Evolutionary conservation across 1,140 invertebrate species (phyloP).

Genomic region (Tyrophagus putrescentiae): DNA sequence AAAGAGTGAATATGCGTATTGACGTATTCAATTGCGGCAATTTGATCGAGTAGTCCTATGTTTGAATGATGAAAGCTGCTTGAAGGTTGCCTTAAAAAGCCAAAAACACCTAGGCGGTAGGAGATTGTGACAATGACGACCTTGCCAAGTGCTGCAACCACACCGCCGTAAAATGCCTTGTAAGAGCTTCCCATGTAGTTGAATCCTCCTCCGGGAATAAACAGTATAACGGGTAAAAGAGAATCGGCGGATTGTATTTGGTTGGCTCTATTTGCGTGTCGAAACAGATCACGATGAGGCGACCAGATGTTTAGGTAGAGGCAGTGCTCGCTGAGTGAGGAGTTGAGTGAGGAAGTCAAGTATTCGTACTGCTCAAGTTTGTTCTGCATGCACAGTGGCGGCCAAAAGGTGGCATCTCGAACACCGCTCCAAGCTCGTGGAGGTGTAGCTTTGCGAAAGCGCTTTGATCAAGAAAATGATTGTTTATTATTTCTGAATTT

Average conservation of each 20-base stretch:
- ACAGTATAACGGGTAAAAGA: slow-evolving; percentile 31
- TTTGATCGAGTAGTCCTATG: slow-evolving; percentile 79
- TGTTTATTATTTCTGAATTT: too few species aligned
- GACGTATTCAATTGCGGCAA: slow-evolving; percentile 84
- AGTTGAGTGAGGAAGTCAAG: slow-evolving; percentile 42
- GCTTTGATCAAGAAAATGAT: background rate
- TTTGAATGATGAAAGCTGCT: slow-evolving; percentile 61
- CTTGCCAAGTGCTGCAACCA: slow-evolving; percentile 74
- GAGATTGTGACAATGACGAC: slow-evolving; percentile 87
- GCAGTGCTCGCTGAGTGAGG: slow-evolving; percentile 79
- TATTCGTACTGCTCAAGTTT: slow-evolving; percentile 17
- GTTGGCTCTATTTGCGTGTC: background rate
- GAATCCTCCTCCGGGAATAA: slow-evolving; percentile 64
- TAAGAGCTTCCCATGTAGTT: slow-evolving; percentile 64
- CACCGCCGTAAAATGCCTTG: slow-evolving; percentile 77
- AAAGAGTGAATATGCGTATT: slow-evolving; percentile 81
- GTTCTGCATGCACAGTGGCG: slow-evolving; percentile 26
- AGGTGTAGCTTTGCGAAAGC: slow-evolving; percentile 22
- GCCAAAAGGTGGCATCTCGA: background rate
- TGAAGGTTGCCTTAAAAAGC: slow-evolving; percentile 75
- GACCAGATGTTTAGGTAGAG: slow-evolving; percentile 81
- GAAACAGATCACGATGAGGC: slow-evolving; percentile 35
- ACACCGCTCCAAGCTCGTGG: slow-evolving; percentile 12
- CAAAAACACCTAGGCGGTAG: slow-evolving; percentile 77
- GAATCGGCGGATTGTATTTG: background rate